Evolutionary conservation across 2,888 invertebrate genomes (phyloP), one percentile per base, ranked within the genome.

Genomic region (Tenthredo distinguenda): DNA sequence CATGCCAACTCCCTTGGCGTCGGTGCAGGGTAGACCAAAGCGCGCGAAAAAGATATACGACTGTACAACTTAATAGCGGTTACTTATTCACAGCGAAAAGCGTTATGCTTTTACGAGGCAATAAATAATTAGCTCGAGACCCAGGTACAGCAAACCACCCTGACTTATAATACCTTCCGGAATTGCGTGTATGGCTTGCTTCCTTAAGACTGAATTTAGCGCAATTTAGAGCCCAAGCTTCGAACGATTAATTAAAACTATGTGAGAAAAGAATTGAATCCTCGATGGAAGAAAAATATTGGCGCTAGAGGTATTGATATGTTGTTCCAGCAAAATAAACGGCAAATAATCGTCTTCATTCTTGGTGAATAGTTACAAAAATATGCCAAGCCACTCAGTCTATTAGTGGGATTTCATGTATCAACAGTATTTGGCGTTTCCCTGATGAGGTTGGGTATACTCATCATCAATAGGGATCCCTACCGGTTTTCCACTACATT

Each of bases 121-220:
- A 86, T 90, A 90, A 90, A 90, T 90, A 90, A 89, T 89, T 89
- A 87, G 86, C 84, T 84, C 86, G 12, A 21, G n/a, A n/a, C 72
- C n/a, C 40, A 74, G 43, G 72, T 12, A 43, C 18, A 74, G 43
- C 72, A 15, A 68, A 68, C 68, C 34, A 15, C 31, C 3, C 68
- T 34, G 68, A 68, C 31, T 18, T 34, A 26, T 34, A 68, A 31
- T 34, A 26, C 68, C 68, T 68, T 34, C 15, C 68, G 68, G 34
- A 68, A 68, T 31, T 34, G 31, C 68, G 68, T 68, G 68, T 68
- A 68, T 68, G 68, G 15, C 26, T 68, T 26, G 34, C 68, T 34
- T 68, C 68, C 68, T 34, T 34, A 18, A 68, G 68, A 68, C 68
- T 34, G 68, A 68, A 68, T 34, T 31, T 18, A 34, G 34, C 5